phyloP scores from a whole-genome alignment of 1,140 invertebrate species.

The Drosophila arizonae region DNA sequence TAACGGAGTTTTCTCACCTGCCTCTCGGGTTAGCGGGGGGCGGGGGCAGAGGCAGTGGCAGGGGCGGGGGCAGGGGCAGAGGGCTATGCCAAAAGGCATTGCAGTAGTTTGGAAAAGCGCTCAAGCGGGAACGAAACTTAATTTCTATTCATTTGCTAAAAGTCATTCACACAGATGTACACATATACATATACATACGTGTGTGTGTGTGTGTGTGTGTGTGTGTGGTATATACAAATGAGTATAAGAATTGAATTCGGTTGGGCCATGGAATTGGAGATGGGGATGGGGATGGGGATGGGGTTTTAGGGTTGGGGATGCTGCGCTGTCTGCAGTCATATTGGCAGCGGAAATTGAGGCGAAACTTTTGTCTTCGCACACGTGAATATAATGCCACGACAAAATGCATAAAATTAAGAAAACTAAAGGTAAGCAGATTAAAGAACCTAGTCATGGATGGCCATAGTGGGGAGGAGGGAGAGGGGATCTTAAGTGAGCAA shows the following conservation, averaged over 20 bases:
- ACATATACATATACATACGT: background rate
- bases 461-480: background rate
- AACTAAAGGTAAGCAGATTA: constrained; percentile 81
- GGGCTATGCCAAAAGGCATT: constrained; percentile 41
- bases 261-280: no score
- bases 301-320: background rate
- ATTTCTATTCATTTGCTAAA: constrained; percentile 81
- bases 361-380: constrained; percentile 77
- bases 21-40: constrained; percentile 1
- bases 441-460: constrained; percentile 47
- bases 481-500: background rate
- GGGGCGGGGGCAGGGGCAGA: background rate
- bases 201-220: no score
- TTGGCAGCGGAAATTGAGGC: constrained; percentile 78
- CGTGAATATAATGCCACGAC: constrained; percentile 74
- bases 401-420: constrained; percentile 79
- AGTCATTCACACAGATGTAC: constrained; percentile 53
- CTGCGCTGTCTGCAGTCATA: constrained; percentile 56
- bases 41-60: background rate
- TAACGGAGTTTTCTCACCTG: constrained; percentile 77
- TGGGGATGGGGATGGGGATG: background rate
- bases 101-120: constrained; percentile 68
- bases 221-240: constrained; percentile 22
- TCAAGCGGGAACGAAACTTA: constrained; percentile 77
- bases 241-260: background rate